Conservation (phyloP, 2,888 invertebrate species). For the Alentia gelatinosa region DNA sequence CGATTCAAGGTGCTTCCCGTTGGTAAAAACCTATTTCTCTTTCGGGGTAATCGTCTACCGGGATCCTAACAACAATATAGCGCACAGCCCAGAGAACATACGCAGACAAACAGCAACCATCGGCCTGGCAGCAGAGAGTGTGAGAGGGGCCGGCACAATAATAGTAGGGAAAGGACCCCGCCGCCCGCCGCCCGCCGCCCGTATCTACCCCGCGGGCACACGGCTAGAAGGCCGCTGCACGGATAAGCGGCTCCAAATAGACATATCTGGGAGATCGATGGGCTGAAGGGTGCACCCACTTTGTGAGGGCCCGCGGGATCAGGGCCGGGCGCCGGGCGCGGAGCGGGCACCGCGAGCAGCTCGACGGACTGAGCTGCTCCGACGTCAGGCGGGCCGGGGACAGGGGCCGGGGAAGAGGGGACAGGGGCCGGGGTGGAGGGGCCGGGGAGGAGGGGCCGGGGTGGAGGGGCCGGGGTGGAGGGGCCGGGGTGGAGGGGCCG, state of each 20-base stretch:
- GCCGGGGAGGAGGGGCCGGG: too few relatives aligned
- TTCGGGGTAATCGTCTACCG: too few relatives aligned
- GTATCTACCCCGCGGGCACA: background rate
- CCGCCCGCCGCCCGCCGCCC: background rate
- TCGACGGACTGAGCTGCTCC: background rate
- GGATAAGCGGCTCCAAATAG: constrained; percentile 1
- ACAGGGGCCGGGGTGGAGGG: too few relatives aligned
- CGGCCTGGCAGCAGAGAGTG: background rate
- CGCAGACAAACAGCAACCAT: background rate
- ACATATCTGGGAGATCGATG: background rate
- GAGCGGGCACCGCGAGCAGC: background rate
- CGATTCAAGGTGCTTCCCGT: too few relatives aligned
- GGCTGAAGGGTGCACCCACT: background rate
- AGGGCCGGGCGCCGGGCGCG: background rate
- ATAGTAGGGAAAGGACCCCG: background rate
- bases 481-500: too few relatives aligned
- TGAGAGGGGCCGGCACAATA: background rate
- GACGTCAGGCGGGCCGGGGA: background rate
- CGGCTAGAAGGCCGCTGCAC: background rate
- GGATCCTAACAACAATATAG: too few relatives aligned
- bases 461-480: too few relatives aligned
- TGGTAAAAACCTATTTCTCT: too few relatives aligned
- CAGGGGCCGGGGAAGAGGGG: too few relatives aligned
- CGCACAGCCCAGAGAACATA: too few relatives aligned
- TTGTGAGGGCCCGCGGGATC: background rate